Evolutionary conservation across 2,113 vertebrate species (phyloP).

Genomic region (Notiomystis cincta): DNA sequence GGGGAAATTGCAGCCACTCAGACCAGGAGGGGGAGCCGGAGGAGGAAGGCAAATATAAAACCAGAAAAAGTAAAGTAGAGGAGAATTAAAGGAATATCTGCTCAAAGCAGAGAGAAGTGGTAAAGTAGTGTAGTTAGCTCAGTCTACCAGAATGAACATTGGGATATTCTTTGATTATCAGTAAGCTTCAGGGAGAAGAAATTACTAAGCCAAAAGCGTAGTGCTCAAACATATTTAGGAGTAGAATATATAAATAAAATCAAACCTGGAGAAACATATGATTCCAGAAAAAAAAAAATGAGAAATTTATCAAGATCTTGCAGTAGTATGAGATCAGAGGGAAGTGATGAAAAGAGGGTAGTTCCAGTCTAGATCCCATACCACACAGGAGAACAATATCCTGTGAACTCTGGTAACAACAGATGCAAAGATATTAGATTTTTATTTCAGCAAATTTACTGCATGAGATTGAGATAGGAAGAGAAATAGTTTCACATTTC

Average conservation of each 20-base stretch:
- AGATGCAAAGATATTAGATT: neutral
- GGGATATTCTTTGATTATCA: neutral
- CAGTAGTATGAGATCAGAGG: neutral
- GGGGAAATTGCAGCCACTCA: neutral
- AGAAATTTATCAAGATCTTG: neutral
- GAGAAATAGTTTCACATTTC: neutral
- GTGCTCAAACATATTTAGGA: neutral
- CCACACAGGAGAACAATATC: neutral
- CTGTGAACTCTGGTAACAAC: neutral
- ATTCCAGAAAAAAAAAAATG: neutral
- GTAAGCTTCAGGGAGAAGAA: neutral
- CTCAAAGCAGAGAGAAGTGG: neutral
- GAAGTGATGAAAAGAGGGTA: neutral
- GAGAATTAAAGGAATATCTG: neutral
- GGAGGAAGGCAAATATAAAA: accelerated
- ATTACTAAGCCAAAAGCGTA: neutral
- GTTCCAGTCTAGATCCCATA: neutral
- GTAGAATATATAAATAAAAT: neutral
- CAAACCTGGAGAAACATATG: neutral
- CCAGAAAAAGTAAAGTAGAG: accelerated
- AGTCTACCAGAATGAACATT: neutral
- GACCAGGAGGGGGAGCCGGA: accelerated
- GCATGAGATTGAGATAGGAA: neutral
- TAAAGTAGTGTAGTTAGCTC: neutral
- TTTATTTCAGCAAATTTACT: neutral